A percentile compares a stretch with the other conserved stretches of the same genome.
Conservation (phyloP, 2,888 invertebrate genomes). For the Formica aserva region DNA sequence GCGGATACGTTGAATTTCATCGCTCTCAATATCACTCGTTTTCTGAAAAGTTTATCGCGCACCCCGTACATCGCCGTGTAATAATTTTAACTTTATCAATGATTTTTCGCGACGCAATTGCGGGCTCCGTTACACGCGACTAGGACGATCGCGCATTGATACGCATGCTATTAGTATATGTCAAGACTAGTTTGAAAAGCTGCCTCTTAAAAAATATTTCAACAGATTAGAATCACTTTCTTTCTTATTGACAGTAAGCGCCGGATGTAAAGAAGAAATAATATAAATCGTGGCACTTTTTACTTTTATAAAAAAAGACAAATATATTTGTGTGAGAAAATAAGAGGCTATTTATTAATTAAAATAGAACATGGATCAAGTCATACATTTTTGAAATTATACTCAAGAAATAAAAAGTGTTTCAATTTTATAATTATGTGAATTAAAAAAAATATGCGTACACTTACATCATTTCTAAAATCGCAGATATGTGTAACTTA, state of each 20-base stretch:
- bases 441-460: not conserved
- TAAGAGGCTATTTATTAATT: not conserved
- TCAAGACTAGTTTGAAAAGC: constrained; percentile 22
- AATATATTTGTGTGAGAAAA: constrained; percentile 27
- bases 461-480: not conserved
- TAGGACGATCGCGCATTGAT: constrained; percentile 15
- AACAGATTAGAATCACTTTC: constrained; percentile 28
- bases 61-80: constrained; percentile 1
- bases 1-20: constrained; percentile 48
- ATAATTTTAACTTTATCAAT: constrained; percentile 43
- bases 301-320: constrained; percentile 10
- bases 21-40: constrained; percentile 33
- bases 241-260: constrained; percentile 3
- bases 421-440: constrained; percentile 12
- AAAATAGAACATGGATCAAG: not conserved
- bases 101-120: constrained; percentile 32
- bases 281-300: constrained; percentile 13
- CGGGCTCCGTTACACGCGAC: constrained; percentile 29
- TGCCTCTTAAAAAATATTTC: constrained; percentile 13
- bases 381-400: not conserved
- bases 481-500: not conserved
- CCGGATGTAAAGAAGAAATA: not conserved
- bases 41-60: constrained; percentile 22
- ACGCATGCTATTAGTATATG: not conserved
- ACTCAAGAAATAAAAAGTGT: not conserved